These are phyloP conservation scores for Patella pellucida DNA, from an alignment of 2,888 invertebrate species.

Conservation along the genomic window DNA sequence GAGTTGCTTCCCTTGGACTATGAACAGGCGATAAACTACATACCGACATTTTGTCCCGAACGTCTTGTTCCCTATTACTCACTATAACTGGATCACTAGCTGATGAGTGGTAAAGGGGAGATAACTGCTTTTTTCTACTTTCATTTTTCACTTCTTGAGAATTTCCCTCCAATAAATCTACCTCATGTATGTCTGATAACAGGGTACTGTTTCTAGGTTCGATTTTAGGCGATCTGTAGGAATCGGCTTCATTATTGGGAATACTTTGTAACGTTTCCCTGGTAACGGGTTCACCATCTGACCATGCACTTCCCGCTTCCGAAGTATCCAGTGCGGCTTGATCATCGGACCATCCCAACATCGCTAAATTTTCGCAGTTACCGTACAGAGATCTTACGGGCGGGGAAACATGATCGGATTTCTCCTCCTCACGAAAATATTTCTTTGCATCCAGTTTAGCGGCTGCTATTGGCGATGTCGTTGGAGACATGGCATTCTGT, in stretches of 20 bases:
- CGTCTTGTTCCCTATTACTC: no score
- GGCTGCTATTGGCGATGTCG: neutral
- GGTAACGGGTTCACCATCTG: neutral
- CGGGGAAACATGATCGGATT: neutral
- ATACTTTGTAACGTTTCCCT: neutral
- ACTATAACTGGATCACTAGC: no score
- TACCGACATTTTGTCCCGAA: no score
- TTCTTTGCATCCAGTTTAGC: neutral
- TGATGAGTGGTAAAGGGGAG: no score
- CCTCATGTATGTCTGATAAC: no score
- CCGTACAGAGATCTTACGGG: neutral
- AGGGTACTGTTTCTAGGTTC: neutral
- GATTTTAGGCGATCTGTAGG: neutral
- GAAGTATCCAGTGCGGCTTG: neutral
- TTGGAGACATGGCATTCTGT: neutral
- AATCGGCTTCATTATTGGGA: neutral
- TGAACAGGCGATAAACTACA: no score
- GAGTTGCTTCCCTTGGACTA: no score
- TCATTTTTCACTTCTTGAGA: no score
- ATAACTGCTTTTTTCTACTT: no score
- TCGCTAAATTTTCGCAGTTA: neutral
- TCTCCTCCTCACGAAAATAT: neutral
- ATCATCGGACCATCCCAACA: neutral
- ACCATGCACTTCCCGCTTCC: neutral
- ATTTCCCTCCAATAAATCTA: no score